A percentile compares a stretch with the other conserved stretches of the same genome.
Conservation (phyloP, 2,797 vertebrate genomes). For the Microcaecilia unicolor region DNA sequence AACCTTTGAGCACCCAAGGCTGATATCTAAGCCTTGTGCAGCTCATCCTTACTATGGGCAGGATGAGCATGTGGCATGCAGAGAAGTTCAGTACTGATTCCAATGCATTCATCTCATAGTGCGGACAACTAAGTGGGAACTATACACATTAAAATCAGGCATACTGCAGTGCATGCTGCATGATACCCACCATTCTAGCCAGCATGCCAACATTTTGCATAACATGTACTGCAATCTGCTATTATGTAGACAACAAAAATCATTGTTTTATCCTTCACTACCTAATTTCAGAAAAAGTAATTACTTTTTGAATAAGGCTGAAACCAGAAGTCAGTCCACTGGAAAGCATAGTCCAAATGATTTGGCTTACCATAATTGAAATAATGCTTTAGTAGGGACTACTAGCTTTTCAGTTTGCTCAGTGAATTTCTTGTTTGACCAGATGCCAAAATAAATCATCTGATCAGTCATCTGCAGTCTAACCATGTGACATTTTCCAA, state of each 20-base stretch:
- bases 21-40: conserved; percentile 59
- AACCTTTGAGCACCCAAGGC: conserved; percentile 71
- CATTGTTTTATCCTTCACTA: conserved; percentile 18
- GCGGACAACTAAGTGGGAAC: conserved; percentile 51
- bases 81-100: conserved; percentile 55
- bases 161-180: conserved; percentile 62
- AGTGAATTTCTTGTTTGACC: neutral
- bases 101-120: conserved; percentile 66
- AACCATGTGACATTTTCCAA: conserved; percentile 7
- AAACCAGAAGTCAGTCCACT: neutral
- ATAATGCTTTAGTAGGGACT: too few relatives aligned
- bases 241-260: neutral
- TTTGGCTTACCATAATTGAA: too few relatives aligned
- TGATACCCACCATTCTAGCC: conserved; percentile 43
- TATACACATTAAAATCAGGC: conserved; percentile 64
- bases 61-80: conserved; percentile 71
- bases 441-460: neutral
- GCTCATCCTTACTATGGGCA: conserved; percentile 65
- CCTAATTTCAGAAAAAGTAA: conserved; percentile 14
- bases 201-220: conserved; percentile 68
- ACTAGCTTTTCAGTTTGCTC: neutral
- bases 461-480: conserved; percentile 1
- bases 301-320: neutral
- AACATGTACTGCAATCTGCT: conserved; percentile 46
- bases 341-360: too few relatives aligned